These are phyloP conservation scores for Drosophila miranda DNA, from an alignment of 1,140 invertebrate species.

Conservation along the genomic window DNA sequence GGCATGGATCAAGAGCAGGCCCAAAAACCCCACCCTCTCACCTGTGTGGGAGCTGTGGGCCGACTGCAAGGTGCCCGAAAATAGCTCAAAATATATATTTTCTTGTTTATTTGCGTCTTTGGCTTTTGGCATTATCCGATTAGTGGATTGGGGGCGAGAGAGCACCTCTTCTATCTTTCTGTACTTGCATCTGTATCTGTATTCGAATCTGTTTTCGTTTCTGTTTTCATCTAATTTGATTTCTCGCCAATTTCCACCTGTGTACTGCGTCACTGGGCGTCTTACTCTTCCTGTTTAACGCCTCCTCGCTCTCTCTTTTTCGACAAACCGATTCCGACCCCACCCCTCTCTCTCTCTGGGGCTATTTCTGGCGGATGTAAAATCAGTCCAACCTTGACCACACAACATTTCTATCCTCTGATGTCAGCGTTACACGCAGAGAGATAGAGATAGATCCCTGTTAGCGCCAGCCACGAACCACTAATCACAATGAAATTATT, in stretches of 20 bases:
- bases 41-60: slow-evolving; percentile 31
- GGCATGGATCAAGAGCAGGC: slow-evolving; percentile 26
- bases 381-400: slow-evolving; percentile 70
- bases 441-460: background rate
- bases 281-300: slow-evolving; percentile 55
- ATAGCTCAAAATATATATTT: slow-evolving; percentile 39
- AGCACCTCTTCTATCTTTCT: too few species aligned
- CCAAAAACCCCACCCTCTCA: slow-evolving; percentile 37
- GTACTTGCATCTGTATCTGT: background rate
- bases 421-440: slow-evolving; percentile 66
- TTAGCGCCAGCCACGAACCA: background rate
- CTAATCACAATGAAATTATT: background rate
- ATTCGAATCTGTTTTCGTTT: slow-evolving; percentile 25
- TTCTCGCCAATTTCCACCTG: slow-evolving; percentile 59
- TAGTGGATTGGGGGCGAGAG: slow-evolving; percentile 30
- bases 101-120: slow-evolving; percentile 59
- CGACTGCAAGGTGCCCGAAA: slow-evolving; percentile 34
- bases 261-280: slow-evolving; percentile 65
- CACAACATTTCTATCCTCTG: slow-evolving; percentile 58
- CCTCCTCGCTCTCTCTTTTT: slow-evolving; percentile 16
- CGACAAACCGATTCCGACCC: slow-evolving; percentile 21
- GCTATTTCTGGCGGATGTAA: slow-evolving; percentile 69
- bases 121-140: slow-evolving; percentile 32
- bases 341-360: slow-evolving; percentile 2
- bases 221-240: slow-evolving; percentile 50